A percentile compares a stretch with the other conserved stretches of the same genome.
These are phyloP conservation scores for Dicrostonyx torquatus DNA, from an alignment of 2,797 vertebrate genomes.

Conservation along the genomic window DNA sequence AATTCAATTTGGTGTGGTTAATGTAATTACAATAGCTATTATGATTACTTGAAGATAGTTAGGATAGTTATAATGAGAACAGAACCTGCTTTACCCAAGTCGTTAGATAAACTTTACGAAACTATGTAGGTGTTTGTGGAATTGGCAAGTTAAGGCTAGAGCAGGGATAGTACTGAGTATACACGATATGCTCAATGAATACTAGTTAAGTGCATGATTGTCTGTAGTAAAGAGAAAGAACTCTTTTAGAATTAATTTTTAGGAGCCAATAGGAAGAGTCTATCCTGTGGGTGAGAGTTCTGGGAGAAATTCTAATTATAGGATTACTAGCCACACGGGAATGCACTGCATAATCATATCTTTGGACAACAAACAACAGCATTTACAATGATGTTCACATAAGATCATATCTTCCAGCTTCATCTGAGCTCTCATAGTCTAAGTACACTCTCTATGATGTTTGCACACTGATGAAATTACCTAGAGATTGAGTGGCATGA, in stretches of 20 bases:
- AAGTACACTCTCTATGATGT: background rate
- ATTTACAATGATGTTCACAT: background rate
- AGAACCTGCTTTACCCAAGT: conserved; percentile 12
- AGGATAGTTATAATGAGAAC: background rate
- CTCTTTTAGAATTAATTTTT: conserved; percentile 18
- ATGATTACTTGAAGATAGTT: background rate
- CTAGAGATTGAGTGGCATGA: background rate
- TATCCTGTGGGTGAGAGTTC: background rate
- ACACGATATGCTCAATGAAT: background rate
- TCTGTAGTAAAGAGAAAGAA: background rate
- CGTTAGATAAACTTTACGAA: conserved; percentile 1
- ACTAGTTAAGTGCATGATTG: background rate
- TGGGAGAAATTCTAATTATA: conserved; percentile 34
- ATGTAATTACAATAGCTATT: background rate
- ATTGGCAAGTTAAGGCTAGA: background rate
- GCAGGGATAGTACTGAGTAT: background rate
- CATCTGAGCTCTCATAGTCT: background rate
- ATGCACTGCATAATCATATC: background rate
- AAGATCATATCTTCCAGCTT: background rate
- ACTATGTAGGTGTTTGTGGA: background rate
- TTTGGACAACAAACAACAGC: background rate
- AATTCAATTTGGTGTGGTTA: conserved; percentile 37
- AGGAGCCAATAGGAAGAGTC: background rate
- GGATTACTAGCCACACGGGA: background rate
- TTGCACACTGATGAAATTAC: background rate